Base-by-base conservation (phyloP, 92 coral and sea anemone species). In the Pocillopora grandis region DNA sequence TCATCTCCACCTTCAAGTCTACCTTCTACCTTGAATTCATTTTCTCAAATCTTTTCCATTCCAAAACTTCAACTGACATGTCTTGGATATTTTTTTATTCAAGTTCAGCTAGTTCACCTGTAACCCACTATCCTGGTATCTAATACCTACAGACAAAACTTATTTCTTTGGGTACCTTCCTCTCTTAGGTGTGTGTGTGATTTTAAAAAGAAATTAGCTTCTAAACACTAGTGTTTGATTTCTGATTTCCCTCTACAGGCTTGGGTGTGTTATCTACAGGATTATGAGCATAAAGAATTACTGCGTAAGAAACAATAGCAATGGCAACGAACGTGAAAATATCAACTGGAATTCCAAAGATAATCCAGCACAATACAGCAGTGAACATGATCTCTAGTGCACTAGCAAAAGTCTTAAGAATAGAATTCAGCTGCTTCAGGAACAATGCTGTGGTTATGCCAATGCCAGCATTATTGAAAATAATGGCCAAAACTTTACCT, bases 321-420 rank as follows among this genome's bases (percentile, higher is more conserved):
- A 97, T 87, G 19, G 99, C 99, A 64, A 97, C 42, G 57, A 94
- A 88, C 19, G 99, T 97, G 66, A 95, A 92, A n/a, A 90, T 66
- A 31, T 89, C 95, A 14, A 97, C 91, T 70, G 99, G 95, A 74
- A 95, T 97, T 62, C 99, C 99, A 88, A 97, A 97, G 56, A 97
- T 92, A 23, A 97, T 57, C 99, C 99, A 97, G 60, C 94, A 88
- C 12, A 97, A 88, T 12, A 97, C 84, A 23, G 99, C 99, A 9
- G 99, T 97, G 78, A 97, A 92, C 93, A 97, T 97, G 58, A 97
- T 91, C 78, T 97, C 99, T 61, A 97, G 35, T 15, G 99, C 98
- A 92, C 98, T 95, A 58, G 97, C 99, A 92, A 97, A 97, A 20
- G 98, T 93, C 83, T 97, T 97, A 17, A 97, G 91, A 70, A 97